phyloP scores from a whole-genome alignment of 2,888 invertebrate species.

The Acronicta aceris region DNA sequence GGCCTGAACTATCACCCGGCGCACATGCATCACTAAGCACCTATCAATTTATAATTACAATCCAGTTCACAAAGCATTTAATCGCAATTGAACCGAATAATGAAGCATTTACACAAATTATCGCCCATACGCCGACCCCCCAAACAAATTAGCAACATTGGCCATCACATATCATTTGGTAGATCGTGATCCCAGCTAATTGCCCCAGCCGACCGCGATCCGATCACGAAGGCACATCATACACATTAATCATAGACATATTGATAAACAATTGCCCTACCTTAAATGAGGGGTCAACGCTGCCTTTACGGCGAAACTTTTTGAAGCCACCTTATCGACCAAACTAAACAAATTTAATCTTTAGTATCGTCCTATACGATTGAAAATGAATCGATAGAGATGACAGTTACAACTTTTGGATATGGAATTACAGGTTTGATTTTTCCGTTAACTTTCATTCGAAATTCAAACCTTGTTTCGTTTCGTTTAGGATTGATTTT shows the following conservation, averaged over 20 bases:
- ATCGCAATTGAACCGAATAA: slow-evolving; percentile 20
- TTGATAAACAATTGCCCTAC: slow-evolving; percentile 88
- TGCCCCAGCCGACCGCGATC: slow-evolving; percentile 72
- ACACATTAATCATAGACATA: slow-evolving; percentile 85
- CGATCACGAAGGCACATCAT: slow-evolving; percentile 80
- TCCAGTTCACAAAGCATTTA: not conserved
- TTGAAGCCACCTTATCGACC: slow-evolving; percentile 24
- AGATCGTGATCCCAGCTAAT: slow-evolving; percentile 85
- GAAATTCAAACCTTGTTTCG: slow-evolving; percentile 52
- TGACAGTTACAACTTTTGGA: slow-evolving; percentile 54
- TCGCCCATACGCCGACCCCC: slow-evolving; percentile 48
- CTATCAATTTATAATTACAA: not conserved
- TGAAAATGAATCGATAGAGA: slow-evolving; percentile 33
- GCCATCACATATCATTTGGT: slow-evolving; percentile 83
- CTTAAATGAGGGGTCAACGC: slow-evolving; percentile 87
- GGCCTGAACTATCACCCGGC: not conserved
- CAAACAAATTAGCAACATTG: slow-evolving; percentile 78
- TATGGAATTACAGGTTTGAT: slow-evolving; percentile 56
- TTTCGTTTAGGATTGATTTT: slow-evolving; percentile 59
- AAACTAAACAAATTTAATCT: slow-evolving; percentile 41
- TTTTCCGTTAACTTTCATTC: slow-evolving; percentile 63
- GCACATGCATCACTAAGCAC: not conserved
- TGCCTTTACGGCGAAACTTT: slow-evolving; percentile 62
- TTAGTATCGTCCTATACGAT: slow-evolving; percentile 27
- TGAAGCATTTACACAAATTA: slow-evolving; percentile 47